These are phyloP conservation scores for Podarcis lilfordi DNA, from an alignment of 2,797 vertebrate genomes.

Conservation along the genomic window DNA sequence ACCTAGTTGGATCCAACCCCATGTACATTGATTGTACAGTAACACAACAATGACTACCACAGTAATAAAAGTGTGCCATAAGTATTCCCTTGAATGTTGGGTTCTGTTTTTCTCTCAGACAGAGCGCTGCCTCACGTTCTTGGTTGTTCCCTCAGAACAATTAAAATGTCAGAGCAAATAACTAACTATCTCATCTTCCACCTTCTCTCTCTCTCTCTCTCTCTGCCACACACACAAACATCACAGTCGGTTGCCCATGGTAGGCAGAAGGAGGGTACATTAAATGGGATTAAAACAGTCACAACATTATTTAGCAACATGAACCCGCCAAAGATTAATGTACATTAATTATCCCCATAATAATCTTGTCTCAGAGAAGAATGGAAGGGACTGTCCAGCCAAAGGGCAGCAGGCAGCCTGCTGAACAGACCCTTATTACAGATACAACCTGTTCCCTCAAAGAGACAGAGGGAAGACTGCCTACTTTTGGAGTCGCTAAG, in stretches of 20 bases:
- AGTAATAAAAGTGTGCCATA: neutral
- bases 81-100: neutral
- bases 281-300: neutral
- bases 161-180: neutral
- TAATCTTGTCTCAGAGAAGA: neutral
- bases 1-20: too few relatives aligned
- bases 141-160: neutral
- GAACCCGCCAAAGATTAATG: neutral
- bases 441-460: neutral
- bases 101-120: neutral
- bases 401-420: neutral
- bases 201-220: too few relatives aligned
- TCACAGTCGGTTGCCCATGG: neutral
- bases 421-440: neutral
- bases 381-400: neutral
- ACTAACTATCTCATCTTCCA: neutral
- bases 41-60: too few relatives aligned
- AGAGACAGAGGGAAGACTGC: too few relatives aligned
- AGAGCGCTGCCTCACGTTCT: neutral
- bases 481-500: neutral
- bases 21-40: too few relatives aligned
- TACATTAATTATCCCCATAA: neutral
- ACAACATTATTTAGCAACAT: neutral
- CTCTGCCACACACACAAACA: neutral
- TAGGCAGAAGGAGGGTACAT: neutral